Percentiles rank a stretch among this genome's conserved stretches.
Conservation (phyloP, 2,888 invertebrate genomes). For the Nezara viridula region DNA sequence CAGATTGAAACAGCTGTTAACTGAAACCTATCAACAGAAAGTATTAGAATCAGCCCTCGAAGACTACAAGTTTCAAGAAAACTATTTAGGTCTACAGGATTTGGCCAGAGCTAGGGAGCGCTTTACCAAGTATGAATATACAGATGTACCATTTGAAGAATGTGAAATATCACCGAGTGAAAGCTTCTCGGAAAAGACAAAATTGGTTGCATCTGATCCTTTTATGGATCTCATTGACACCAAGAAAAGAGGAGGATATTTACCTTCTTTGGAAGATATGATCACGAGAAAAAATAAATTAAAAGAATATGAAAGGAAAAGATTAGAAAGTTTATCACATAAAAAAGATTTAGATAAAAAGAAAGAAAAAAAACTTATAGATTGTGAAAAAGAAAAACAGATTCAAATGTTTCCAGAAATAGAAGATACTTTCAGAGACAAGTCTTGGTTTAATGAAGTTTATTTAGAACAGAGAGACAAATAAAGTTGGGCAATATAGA, state of each 20-base stretch:
- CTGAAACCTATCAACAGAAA: conserved; percentile 40
- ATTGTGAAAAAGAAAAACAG: background rate
- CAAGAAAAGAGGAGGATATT: background rate
- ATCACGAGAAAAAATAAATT: background rate
- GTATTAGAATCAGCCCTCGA: background rate
- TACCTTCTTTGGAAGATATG: conserved; percentile 26
- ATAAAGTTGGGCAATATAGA: background rate
- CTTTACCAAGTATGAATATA: background rate
- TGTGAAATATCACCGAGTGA: background rate
- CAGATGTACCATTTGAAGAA: conserved; percentile 1
- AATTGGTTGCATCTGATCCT: background rate
- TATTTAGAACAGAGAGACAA: conserved; percentile 11
- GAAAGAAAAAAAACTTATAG: background rate
- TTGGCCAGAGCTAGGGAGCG: background rate
- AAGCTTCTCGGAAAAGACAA: background rate
- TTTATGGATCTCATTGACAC: background rate
- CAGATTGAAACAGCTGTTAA: conserved; percentile 28
- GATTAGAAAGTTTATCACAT: background rate
- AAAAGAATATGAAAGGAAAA: conserved; percentile 27
- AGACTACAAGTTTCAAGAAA: conserved; percentile 24
- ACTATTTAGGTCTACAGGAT: background rate
- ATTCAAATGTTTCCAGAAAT: background rate
- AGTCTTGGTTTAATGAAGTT: conserved; percentile 36
- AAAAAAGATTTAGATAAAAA: background rate
- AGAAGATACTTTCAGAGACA: background rate